Base-by-base conservation (phyloP, 2,797 vertebrate species). In the Eidolon dupreanum region DNA sequence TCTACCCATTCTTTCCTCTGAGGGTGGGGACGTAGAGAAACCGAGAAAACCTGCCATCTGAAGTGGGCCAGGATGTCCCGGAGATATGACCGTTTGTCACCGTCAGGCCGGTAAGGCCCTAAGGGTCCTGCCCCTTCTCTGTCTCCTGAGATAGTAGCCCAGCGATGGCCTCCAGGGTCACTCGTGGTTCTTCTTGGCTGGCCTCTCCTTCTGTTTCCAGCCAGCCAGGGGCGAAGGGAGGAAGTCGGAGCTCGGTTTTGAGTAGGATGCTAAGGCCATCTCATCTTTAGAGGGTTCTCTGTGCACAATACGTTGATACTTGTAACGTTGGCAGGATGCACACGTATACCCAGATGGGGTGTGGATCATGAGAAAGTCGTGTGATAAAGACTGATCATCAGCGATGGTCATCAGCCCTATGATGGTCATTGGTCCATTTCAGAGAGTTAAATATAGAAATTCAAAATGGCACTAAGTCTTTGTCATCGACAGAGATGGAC, bases 251-350 rank as follows among this genome's bases (percentile, higher is more conserved):
- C 75, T 43, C 8, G 15, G 2, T 43, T 55, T 10, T 55, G 92
- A 94, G 61, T 26, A 83, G 82, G 46, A 26, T 9, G 4, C 55
- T 28, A 46, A 61, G 12, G 84, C 46, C 49, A 8, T 24, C 57
- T 75, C 73, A 11, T 49, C 51, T 28, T 63, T 26, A 41, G 43
- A 49, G 28, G 8, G 7, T 66, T 83, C 66, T 4, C 16, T 1
- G 3, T 55, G 31, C 1, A 3, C 79, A 8, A 0, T 16, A 46
- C 3, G 3, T 8, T 0, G 1, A 6, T 10, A 7, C 38, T 5
- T 59, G 4, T 11, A 8, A 2, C 38, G 33, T 7, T 13, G 43
- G 33, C 33, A 46, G 16, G 51, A 24, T 13, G n/a, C 79, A 7
- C 5, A 0, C 1, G 1, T 3, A 2, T 41, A 28, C 43, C 6